A percentile compares a stretch with the other conserved stretches of the same genome.
phyloP scores from a whole-genome alignment of 1,140 invertebrate species.

The Conus ventricosus region DNA sequence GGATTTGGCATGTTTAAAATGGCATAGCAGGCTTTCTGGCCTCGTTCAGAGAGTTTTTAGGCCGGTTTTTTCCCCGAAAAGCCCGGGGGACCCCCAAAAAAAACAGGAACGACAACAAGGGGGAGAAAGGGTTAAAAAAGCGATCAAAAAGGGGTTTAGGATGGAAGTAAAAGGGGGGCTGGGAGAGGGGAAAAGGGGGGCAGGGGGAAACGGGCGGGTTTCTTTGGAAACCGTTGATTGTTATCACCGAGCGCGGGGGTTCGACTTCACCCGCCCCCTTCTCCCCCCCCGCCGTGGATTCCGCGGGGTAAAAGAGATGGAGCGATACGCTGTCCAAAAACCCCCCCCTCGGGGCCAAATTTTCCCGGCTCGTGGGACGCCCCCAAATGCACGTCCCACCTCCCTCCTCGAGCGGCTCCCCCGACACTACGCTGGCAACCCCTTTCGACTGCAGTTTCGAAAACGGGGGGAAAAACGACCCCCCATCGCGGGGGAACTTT shows the following conservation, averaged over 20 bases:
- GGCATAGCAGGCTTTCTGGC: too few relatives aligned
- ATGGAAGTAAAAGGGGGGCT: too few relatives aligned
- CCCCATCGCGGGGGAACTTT: too few relatives aligned
- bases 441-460: not conserved
- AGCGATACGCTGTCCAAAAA: not conserved
- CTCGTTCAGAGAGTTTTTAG: too few relatives aligned
- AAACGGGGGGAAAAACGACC: not conserved
- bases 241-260: not conserved
- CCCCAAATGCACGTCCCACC: not conserved
- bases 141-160: too few relatives aligned
- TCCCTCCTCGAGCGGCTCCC: not conserved
- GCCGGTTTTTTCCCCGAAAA: too few relatives aligned
- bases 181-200: too few relatives aligned
- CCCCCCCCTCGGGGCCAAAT: not conserved
- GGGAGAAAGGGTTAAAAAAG: too few relatives aligned
- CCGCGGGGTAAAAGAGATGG: slow-evolving; percentile 1
- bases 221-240: not conserved
- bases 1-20: too few relatives aligned
- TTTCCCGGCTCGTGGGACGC: not conserved
- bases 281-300: not conserved
- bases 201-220: too few relatives aligned
- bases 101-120: too few relatives aligned
- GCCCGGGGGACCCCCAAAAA: too few relatives aligned
- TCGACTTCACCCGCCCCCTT: not conserved
- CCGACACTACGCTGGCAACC: not conserved